These are phyloP conservation scores for Philereme transversata DNA, from an alignment of 2,888 invertebrate species.

Conservation along the genomic window DNA sequence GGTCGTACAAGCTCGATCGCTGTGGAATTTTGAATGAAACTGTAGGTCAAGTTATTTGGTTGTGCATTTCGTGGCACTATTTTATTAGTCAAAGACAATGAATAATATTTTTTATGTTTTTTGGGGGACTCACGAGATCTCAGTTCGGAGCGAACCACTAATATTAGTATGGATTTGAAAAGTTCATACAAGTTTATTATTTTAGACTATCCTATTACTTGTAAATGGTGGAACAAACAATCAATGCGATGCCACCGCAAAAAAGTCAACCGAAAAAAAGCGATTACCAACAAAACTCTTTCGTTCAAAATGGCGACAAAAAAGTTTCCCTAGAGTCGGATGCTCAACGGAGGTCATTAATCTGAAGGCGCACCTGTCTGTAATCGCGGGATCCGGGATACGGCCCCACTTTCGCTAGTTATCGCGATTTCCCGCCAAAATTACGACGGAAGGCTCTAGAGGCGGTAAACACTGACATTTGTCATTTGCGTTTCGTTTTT, in stretches of 20 bases:
- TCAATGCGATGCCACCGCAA: not conserved
- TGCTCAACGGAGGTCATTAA: slow-evolving; percentile 45
- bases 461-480: slow-evolving; percentile 34
- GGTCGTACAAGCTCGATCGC: too few relatives aligned
- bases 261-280: slow-evolving; percentile 7
- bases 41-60: too few relatives aligned
- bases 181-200: too few relatives aligned
- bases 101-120: too few relatives aligned
- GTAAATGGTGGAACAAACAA: not conserved
- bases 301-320: slow-evolving; percentile 17
- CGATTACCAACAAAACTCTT: slow-evolving; percentile 20
- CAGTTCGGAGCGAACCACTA: too few relatives aligned
- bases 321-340: slow-evolving; percentile 16
- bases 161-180: too few relatives aligned
- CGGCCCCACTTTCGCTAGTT: slow-evolving; percentile 38
- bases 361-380: slow-evolving; percentile 52
- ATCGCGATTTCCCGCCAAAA: slow-evolving; percentile 41
- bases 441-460: slow-evolving; percentile 33
- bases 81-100: too few relatives aligned
- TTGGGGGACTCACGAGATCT: too few relatives aligned
- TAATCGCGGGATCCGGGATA: slow-evolving; percentile 44
- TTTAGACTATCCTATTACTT: too few relatives aligned
- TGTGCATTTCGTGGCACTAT: too few relatives aligned
- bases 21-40: too few relatives aligned
- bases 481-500: slow-evolving; percentile 33